Evolutionary conservation across 2,888 invertebrate genomes (phyloP), one percentile per base, ranked within the genome.

Genomic region (Synergus laeviventris): DNA sequence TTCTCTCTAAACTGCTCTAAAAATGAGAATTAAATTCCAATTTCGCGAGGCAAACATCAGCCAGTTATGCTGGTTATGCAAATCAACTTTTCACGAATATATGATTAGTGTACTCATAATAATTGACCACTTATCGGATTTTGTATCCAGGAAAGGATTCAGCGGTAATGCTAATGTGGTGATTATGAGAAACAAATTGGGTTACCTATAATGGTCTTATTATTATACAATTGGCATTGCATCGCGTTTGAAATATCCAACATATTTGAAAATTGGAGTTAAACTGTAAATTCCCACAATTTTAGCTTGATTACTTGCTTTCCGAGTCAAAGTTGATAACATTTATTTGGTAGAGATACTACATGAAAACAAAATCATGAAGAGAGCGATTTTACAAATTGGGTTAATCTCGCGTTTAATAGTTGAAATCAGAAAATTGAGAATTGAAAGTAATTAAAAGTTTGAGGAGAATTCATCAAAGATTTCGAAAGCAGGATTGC

Each of bases 41-140:
- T 86, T 83, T 82, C 84, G 82, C 81, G 82, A 82, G 81, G 86
- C 85, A 84, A 82, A 86, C 85, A 83, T 86, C 82, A 39, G 42
- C 77, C 73, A 54, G 16, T 21, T 56, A 38, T 74, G 74, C 64
- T 64, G 31, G 16, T 21, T 56, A 38, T 74, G 74, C 64, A n/a
- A 49, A 49, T 8, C 42, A 16, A 75, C 60, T 60, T 18, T 42
- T 49, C 60, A 24, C 14, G 12, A 59, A 59, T 59, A 24, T 12
- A 59, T 59, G 59, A 59, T 59, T 24, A 24, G 59, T 14, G 11
- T 24, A 59, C 24, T 59, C 59, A 59, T 64, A 42, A 60, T 60
- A 60, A 64, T 64, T 64, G 64, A 42, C 42, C 38, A 39, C 64
- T 64, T 64, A 21, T 42, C 12, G 14, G 12, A 59, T 24, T 24